Conservation (phyloP, 2,797 vertebrate genomes). For the Serranus cabrilla region DNA sequence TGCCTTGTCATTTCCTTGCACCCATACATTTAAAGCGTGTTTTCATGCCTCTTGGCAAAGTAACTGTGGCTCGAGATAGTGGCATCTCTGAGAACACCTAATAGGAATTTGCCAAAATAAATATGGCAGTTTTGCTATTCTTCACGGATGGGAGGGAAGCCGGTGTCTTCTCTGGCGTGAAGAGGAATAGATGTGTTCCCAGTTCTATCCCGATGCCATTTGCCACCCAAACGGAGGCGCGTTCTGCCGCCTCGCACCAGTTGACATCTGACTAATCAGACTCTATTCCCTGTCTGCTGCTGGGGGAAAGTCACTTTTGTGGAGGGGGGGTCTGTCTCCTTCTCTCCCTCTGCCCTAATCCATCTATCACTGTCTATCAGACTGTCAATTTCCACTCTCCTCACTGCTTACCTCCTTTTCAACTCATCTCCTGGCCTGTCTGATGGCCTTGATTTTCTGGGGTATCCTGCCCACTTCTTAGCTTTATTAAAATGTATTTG, state of each 20-base stretch:
- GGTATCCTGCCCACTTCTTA: neutral
- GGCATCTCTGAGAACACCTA: slow-evolving; percentile 74
- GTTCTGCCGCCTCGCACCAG: slow-evolving; percentile 79
- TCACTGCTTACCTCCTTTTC: slow-evolving; percentile 64
- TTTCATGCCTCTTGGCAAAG: slow-evolving; percentile 77
- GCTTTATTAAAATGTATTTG: too few species aligned
- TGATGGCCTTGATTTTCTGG: slow-evolving; percentile 32
- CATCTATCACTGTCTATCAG: slow-evolving; percentile 80
- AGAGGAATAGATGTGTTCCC: slow-evolving; percentile 78
- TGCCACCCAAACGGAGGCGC: slow-evolving; percentile 79
- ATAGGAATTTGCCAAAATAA: slow-evolving; percentile 81
- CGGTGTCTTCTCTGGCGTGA: slow-evolving; percentile 73
- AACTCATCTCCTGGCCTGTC: slow-evolving; percentile 26
- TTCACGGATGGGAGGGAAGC: slow-evolving; percentile 51
- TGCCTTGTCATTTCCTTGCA: slow-evolving; percentile 61
- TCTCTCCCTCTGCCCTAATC: slow-evolving; percentile 67
- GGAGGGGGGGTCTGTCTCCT: slow-evolving; percentile 40
- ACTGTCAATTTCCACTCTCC: slow-evolving; percentile 73
- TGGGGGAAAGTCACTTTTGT: slow-evolving; percentile 70
- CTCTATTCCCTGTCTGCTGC: slow-evolving; percentile 80
- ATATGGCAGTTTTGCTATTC: slow-evolving; percentile 76
- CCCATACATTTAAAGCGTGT: slow-evolving; percentile 64
- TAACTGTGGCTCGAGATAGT: slow-evolving; percentile 78
- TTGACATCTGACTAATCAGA: slow-evolving; percentile 88
- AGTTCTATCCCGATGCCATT: slow-evolving; percentile 75